Percentiles rank a stretch among this genome's conserved stretches.
Conservation (phyloP, 2,888 invertebrate species). For the Ommatoiulus sabulosus region DNA sequence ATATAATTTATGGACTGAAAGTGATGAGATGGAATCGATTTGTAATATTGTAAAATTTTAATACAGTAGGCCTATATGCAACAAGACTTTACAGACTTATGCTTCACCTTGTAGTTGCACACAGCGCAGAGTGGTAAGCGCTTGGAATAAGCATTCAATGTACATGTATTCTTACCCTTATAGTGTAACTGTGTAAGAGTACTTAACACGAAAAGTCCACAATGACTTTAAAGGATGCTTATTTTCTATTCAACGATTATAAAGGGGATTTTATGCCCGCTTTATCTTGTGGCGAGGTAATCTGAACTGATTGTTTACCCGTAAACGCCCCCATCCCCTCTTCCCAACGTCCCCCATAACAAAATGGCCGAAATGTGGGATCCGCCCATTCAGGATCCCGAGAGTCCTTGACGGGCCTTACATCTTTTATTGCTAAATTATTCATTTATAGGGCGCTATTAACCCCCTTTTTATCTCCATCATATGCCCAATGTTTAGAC, state of each 20-base stretch:
- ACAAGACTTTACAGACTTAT: too few relatives aligned
- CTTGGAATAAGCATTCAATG: too few relatives aligned
- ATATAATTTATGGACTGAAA: too few relatives aligned
- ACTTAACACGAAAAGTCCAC: background rate
- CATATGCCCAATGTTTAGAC: background rate
- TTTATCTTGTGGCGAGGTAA: background rate
- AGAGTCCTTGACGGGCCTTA: slow-evolving; percentile 40
- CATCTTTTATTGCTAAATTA: slow-evolving; percentile 21
- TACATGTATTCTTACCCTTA: too few relatives aligned
- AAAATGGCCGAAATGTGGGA: background rate
- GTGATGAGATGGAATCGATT: too few relatives aligned
- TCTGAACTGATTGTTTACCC: background rate
- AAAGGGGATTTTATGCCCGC: background rate
- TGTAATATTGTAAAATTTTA: too few relatives aligned
- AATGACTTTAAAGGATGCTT: background rate
- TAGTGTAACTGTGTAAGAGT: background rate
- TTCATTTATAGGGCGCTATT: background rate
- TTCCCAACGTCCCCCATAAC: background rate
- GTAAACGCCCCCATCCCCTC: background rate
- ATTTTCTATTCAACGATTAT: background rate
- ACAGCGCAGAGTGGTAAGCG: too few relatives aligned
- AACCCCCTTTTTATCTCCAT: background rate
- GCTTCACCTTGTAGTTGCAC: too few relatives aligned
- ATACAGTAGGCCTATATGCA: too few relatives aligned
- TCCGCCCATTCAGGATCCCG: background rate